Conservation (phyloP, 2,888 invertebrate species). For the Aspidapion aeneum region DNA sequence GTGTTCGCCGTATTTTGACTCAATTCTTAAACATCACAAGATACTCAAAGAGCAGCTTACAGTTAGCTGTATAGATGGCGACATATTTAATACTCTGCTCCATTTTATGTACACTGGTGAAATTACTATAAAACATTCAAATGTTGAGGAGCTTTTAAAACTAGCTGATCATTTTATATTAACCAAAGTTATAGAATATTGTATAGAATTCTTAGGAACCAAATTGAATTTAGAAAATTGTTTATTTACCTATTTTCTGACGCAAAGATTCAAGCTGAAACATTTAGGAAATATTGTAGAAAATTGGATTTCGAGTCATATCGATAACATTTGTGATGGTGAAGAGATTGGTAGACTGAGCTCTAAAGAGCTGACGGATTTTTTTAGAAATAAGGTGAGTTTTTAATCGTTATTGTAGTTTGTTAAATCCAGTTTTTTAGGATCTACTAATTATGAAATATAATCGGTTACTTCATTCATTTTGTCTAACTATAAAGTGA, state of each 20-base stretch:
- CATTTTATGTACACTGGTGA: slow-evolving; percentile 65
- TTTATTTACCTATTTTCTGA: slow-evolving; percentile 57
- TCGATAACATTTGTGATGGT: slow-evolving; percentile 53
- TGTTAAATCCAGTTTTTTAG: no score
- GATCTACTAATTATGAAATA: no score
- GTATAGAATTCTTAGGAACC: slow-evolving; percentile 61
- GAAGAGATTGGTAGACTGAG: slow-evolving; percentile 52
- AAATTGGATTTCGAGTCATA: slow-evolving; percentile 52
- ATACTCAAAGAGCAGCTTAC: slow-evolving; percentile 54
- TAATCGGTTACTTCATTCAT: no score
- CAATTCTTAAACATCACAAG: slow-evolving; percentile 55
- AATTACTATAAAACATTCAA: slow-evolving; percentile 55
- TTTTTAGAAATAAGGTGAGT: slow-evolving; percentile 53
- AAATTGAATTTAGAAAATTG: slow-evolving; percentile 61
- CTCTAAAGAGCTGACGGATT: slow-evolving; percentile 49
- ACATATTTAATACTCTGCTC: slow-evolving; percentile 56
- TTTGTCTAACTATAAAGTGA: no score
- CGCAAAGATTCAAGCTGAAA: slow-evolving; percentile 57
- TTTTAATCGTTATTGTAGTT: no score
- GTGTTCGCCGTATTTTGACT: slow-evolving; percentile 62
- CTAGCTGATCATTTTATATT: slow-evolving; percentile 62
- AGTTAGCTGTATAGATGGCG: slow-evolving; percentile 55
- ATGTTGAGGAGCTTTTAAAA: slow-evolving; percentile 58
- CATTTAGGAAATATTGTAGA: slow-evolving; percentile 55
- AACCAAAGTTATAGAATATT: slow-evolving; percentile 57